Conservation (phyloP, 2,888 invertebrate genomes). For the Macrophya annulata region DNA sequence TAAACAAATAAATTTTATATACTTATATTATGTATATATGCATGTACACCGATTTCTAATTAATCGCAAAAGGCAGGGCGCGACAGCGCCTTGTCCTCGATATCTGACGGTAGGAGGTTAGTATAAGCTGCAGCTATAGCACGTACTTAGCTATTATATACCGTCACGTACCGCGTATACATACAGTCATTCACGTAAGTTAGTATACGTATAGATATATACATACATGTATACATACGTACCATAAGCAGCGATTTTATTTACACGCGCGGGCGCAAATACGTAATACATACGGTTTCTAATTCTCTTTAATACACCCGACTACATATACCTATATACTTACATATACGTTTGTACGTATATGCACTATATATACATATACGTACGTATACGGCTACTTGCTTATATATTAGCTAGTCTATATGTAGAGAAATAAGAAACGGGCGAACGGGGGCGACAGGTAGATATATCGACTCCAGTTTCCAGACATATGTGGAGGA, state of each 20-base stretch:
- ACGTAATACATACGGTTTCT: conserved; percentile 50
- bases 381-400: no score
- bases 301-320: conserved; percentile 21
- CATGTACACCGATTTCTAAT: conserved; percentile 65
- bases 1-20: no score
- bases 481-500: conserved; percentile 17
- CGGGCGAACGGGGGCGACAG: neutral
- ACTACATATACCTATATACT: neutral
- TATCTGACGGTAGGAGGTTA: conserved; percentile 55
- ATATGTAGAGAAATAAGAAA: neutral
- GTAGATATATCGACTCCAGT: neutral
- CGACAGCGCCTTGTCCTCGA: conserved; percentile 64
- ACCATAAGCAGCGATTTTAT: conserved; percentile 28
- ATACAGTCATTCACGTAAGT: neutral
- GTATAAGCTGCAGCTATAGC: neutral
- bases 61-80: conserved; percentile 61
- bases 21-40: neutral
- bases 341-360: neutral
- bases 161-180: neutral
- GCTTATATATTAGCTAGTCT: neutral
- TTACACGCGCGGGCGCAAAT: conserved; percentile 34
- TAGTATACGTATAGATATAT: neutral
- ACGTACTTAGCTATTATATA: conserved; percentile 6
- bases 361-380: neutral
- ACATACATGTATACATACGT: neutral